Evolutionary conservation across 2,113 vertebrate genomes (phyloP).

Genomic region (Cheilinus undulatus): DNA sequence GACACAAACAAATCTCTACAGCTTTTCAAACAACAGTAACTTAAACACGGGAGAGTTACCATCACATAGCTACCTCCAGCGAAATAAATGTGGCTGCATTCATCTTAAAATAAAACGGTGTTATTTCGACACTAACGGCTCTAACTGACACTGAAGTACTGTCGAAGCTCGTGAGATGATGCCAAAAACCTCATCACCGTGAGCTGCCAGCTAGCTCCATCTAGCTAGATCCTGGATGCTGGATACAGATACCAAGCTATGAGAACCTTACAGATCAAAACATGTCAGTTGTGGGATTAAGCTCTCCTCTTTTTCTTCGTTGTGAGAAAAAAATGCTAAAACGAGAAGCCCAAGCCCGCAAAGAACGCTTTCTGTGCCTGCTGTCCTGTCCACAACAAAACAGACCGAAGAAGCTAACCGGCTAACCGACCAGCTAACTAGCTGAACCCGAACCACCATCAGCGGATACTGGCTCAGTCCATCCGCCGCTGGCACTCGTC

Average conservation of each 20-base stretch:
- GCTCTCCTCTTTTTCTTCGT: not conserved
- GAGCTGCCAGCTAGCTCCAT: constrained; percentile 46
- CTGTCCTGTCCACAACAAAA: constrained; percentile 18
- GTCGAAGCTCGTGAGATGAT: constrained; percentile 8
- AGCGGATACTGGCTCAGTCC: constrained; percentile 48
- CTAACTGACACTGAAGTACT: not conserved
- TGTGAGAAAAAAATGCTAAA: not conserved
- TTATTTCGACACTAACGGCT: too few relatives aligned
- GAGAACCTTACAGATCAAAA: constrained; percentile 39
- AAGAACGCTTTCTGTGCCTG: not conserved
- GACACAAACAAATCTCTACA: not conserved
- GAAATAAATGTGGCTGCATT: not conserved
- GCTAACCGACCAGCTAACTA: constrained; percentile 64
- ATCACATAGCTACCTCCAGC: not conserved
- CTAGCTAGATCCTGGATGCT: constrained; percentile 48
- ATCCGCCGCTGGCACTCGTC: constrained; percentile 53
- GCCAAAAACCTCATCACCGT: constrained; percentile 28
- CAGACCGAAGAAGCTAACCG: constrained; percentile 22
- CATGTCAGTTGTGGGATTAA: constrained; percentile 30
- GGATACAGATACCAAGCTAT: constrained; percentile 11
- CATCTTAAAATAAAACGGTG: not conserved
- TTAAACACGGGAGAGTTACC: not conserved
- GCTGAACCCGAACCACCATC: constrained; percentile 44
- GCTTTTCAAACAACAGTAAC: not conserved
- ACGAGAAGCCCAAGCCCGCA: not conserved